phyloP scores from a whole-genome alignment of 2,888 invertebrate species.

The Scrobipalpa costella region DNA sequence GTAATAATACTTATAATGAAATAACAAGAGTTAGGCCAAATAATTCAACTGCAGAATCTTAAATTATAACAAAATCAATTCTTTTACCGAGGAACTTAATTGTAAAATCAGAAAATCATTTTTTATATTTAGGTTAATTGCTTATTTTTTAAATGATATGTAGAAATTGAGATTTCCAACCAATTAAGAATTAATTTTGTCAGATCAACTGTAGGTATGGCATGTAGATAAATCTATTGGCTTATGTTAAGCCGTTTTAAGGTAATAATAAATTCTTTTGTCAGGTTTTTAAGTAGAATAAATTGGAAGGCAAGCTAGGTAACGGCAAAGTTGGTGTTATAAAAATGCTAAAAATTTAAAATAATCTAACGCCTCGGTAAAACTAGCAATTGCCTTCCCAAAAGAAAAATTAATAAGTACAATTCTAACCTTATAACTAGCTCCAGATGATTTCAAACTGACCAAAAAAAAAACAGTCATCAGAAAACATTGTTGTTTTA shows the following conservation, averaged over 20 bases:
- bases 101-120: conserved; percentile 1
- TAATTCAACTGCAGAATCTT: not conserved
- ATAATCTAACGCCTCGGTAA: conserved; percentile 1
- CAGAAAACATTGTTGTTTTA: conserved; percentile 9
- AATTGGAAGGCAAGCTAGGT: not conserved
- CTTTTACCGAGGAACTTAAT: not conserved
- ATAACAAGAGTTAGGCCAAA: not conserved
- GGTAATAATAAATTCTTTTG: no score
- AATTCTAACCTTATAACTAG: conserved; percentile 14
- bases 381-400: not conserved
- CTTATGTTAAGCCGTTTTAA: no score
- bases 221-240: not conserved
- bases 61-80: not conserved
- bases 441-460: conserved; percentile 8
- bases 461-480: conserved; percentile 23
- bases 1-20: not conserved
- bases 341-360: conserved; percentile 16
- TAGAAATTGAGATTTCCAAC: conserved; percentile 5
- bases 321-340: conserved; percentile 3
- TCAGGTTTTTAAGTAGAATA: not conserved
- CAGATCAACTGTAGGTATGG: not conserved
- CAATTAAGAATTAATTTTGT: not conserved
- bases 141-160: not conserved
- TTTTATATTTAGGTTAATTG: not conserved
- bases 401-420: not conserved